A percentile compares a stretch with the other conserved stretches of the same genome.
These are phyloP conservation scores for Harpalus rubripes DNA, from an alignment of 2,888 invertebrate genomes.

Conservation along the genomic window DNA sequence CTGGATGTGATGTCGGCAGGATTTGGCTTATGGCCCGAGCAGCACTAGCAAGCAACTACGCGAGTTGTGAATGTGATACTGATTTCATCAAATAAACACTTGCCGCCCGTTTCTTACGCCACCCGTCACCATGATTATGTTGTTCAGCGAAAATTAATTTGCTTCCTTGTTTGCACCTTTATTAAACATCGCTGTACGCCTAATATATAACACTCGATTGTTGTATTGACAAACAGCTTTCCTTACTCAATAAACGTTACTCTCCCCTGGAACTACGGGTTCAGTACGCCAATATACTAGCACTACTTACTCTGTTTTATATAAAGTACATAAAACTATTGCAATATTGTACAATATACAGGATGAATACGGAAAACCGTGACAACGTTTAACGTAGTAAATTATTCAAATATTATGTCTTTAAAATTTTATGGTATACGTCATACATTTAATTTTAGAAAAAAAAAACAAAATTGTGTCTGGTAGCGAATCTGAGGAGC, in stretches of 20 bases:
- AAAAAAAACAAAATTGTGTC: no score
- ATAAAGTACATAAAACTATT: no score
- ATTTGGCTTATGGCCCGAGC: constrained; percentile 31
- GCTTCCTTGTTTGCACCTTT: constrained; percentile 37
- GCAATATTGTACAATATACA: no score
- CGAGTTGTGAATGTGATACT: constrained; percentile 10
- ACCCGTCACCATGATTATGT: constrained; percentile 20
- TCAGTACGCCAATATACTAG: neutral
- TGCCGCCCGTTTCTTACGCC: constrained; percentile 7
- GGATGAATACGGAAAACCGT: no score
- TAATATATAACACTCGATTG: constrained; percentile 13
- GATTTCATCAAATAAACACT: constrained; percentile 51
- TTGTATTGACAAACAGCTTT: neutral
- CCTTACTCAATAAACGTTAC: neutral
- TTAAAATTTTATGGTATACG: no score
- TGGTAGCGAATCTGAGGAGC: no score
- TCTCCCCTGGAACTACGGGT: neutral
- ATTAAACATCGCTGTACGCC: constrained; percentile 1
- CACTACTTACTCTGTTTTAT: neutral
- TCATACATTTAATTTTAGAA: no score
- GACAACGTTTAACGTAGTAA: no score
- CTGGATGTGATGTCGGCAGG: constrained; percentile 12
- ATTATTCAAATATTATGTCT: no score
- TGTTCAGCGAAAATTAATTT: constrained; percentile 38
- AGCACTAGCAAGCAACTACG: neutral